A percentile compares a stretch with the other conserved stretches of the same genome.
Conservation (phyloP, 2,113 vertebrate genomes). For the Psilopogon haemacephalus region DNA sequence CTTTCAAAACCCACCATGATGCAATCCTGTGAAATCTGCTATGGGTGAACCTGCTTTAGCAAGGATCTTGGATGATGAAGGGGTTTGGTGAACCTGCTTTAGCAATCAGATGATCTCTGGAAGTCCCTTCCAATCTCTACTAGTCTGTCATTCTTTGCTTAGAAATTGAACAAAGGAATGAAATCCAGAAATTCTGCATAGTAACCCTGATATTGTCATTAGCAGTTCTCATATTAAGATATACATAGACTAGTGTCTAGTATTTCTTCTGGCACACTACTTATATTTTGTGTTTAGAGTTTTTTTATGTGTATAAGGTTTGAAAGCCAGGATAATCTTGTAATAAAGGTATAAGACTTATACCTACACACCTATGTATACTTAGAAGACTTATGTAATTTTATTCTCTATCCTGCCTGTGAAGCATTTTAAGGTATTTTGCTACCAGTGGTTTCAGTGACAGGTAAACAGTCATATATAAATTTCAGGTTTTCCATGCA, state of each 20-base stretch:
- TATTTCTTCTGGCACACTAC: background rate
- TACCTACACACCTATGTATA: no score
- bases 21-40: no score
- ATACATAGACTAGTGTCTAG: background rate
- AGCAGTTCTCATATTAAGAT: background rate
- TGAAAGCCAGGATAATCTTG: background rate
- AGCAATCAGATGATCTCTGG: no score
- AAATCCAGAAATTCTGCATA: background rate
- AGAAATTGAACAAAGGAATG: background rate
- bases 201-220: background rate
- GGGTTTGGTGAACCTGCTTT: no score
- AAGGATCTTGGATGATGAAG: no score
- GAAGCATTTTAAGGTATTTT: background rate
- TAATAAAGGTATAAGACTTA: background rate
- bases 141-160: background rate
- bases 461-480: background rate
- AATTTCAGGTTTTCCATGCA: background rate
- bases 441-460: background rate
- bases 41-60: no score
- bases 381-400: no score
- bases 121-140: no score
- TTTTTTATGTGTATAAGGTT: background rate
- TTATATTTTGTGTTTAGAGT: fast-evolving
- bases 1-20: no score
- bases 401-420: background rate